A percentile compares a stretch with the other conserved stretches of the same genome.
Evolutionary conservation across 2,113 vertebrate species (phyloP).

Genomic region (Hydrolagus affinis): DNA sequence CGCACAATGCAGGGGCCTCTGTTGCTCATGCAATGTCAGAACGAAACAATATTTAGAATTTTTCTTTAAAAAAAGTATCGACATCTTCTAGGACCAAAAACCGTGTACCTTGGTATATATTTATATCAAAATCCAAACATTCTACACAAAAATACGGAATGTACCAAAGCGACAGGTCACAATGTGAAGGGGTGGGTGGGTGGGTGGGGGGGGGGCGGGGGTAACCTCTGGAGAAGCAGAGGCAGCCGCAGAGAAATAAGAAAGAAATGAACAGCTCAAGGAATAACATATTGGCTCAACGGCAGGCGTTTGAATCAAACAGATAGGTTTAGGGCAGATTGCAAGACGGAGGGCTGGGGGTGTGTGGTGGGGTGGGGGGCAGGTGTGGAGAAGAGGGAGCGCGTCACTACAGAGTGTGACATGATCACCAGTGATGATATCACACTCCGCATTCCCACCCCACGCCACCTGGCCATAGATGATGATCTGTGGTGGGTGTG

Average conservation of each 20-base stretch:
- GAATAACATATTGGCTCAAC: neutral
- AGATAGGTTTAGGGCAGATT: too few species aligned
- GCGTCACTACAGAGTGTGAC: neutral
- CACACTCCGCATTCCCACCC: too few species aligned
- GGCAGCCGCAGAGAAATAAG: too few species aligned
- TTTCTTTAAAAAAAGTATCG: slow-evolving; percentile 23
- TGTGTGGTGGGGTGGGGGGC: neutral
- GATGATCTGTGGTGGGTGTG: neutral
- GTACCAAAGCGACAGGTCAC: neutral
- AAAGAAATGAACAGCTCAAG: neutral
- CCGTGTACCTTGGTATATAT: slow-evolving; percentile 18
- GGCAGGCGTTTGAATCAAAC: neutral
- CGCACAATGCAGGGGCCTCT: neutral
- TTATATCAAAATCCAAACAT: neutral
- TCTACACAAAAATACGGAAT: neutral
- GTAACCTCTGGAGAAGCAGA: neutral
- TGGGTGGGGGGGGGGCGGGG: too few species aligned
- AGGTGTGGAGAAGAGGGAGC: neutral
- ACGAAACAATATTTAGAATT: neutral
- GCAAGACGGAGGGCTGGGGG: neutral
- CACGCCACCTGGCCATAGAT: too few species aligned
- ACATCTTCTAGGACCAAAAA: slow-evolving; percentile 21
- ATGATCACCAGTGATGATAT: too few species aligned
- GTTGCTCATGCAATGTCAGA: slow-evolving; percentile 8
- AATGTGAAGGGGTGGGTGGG: too few species aligned